phyloP scores from a whole-genome alignment of 2,888 invertebrate species.

The Drosophila buzzatii region DNA sequence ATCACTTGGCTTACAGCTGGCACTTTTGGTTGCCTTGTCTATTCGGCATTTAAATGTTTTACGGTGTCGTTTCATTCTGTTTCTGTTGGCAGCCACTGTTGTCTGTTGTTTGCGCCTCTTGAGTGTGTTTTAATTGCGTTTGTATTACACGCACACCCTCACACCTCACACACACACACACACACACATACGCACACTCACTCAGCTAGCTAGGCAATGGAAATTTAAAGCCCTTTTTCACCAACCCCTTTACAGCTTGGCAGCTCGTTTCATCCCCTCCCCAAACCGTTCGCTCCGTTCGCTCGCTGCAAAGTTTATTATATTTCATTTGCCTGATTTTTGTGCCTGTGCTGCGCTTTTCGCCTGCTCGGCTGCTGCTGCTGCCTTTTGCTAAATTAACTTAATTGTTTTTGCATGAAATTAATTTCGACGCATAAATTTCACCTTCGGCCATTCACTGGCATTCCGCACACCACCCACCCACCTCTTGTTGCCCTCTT shows the following conservation, averaged over 20 bases:
- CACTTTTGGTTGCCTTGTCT: conserved; percentile 60
- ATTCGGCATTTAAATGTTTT: conserved; percentile 79
- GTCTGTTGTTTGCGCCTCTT: conserved; percentile 77
- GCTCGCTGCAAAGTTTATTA: conserved; percentile 68
- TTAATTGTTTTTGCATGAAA: conserved; percentile 81
- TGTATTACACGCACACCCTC: conserved; percentile 74
- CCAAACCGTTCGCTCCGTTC: neutral
- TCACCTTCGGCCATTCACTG: conserved; percentile 67
- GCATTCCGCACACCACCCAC: neutral
- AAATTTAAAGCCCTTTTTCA: conserved; percentile 70
- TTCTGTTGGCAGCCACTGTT: conserved; percentile 44
- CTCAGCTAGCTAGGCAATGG: conserved; percentile 58
- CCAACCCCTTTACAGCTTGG: conserved; percentile 40
- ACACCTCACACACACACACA: conserved; percentile 25
- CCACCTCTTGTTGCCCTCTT: neutral
- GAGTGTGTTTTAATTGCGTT: conserved; percentile 81
- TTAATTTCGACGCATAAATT: conserved; percentile 80
- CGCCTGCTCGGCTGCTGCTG: conserved; percentile 17
- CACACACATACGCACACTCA: conserved; percentile 18
- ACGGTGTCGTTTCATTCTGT: conserved; percentile 69
- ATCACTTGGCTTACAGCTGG: conserved; percentile 9
- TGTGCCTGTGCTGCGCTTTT: conserved; percentile 72
- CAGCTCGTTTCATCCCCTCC: conserved; percentile 40
- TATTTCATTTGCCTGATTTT: conserved; percentile 79
- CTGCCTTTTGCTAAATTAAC: conserved; percentile 76